Base-by-base conservation (phyloP, 2,797 vertebrate genomes). In the Hozukius guyotensis region DNA sequence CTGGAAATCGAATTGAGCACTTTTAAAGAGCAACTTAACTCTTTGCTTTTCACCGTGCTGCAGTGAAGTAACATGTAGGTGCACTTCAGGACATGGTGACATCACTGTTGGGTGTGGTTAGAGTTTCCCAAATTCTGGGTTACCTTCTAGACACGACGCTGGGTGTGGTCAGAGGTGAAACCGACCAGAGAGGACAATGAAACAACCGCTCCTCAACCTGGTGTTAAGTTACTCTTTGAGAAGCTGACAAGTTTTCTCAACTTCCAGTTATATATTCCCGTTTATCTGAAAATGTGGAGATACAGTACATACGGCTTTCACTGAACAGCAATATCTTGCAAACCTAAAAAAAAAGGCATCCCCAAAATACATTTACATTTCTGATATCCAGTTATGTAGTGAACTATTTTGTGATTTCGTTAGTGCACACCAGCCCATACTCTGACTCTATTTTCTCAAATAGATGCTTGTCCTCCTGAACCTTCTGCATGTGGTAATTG, bases 401-500 rank as follows among this genome's bases (percentile, higher is more conserved):
- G 16, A 57, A 65, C 38, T 68, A 36, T 67, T 32, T 16, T 38
- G 25, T 64, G 34, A 4, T 67, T 32, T 29, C 32, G 20, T 64
- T 42, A 4, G 8, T 3, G 22, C n/a, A 31, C 16, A 32, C 6
- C 36, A 78, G 57, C 22, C 22, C 14, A 34, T 27, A 34, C 46
- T 2, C 20, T 36, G 20, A 75, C 36, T 46, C 13, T 42, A 52
- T 6, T 52, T 61, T 38, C 12, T 32, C 22, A 8, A 71, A 66
- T 32, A 76, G 61, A 66, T 57, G 53, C 34, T 61, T 22, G 18
- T 61, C 36, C 36, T 68, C 46, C 36, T 68, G 20, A 80, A 71
- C 27, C 20, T 25, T 64, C 52, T 81, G 75, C 38, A 65, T 49
- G 49, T 53, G 62, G 71, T 82, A 87, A 81, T 38, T 65, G 69